These are phyloP conservation scores for Choloepus hoffmanni DNA, from an alignment of 2,113 vertebrate genomes.

Conservation along the genomic window DNA sequence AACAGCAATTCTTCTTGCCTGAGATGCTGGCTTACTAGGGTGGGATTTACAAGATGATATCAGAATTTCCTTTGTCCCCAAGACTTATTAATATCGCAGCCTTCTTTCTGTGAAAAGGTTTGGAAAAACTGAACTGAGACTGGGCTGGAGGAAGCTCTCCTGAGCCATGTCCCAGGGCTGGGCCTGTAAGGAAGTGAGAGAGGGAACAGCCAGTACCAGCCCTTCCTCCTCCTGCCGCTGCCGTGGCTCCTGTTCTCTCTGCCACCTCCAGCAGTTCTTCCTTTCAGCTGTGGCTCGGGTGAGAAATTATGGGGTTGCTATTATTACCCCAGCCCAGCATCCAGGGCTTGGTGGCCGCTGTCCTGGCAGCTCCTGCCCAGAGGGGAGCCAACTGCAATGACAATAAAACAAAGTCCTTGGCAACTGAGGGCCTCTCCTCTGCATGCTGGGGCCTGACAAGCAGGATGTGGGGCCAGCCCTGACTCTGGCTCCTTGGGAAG, in stretches of 20 bases:
- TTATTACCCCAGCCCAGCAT: conserved; percentile 80
- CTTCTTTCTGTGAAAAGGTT: conserved; percentile 80
- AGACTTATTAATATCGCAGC: conserved; percentile 75
- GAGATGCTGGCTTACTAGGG: background rate
- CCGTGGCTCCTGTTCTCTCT: conserved; percentile 77
- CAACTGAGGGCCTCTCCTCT: conserved; percentile 81
- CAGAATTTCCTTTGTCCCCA: conserved; percentile 77
- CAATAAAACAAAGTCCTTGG: conserved; percentile 87
- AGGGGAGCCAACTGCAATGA: conserved; percentile 85
- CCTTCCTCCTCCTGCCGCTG: conserved; percentile 65
- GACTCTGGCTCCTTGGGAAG: conserved; percentile 84
- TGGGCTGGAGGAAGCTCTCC: conserved; percentile 74
- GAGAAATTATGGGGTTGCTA: conserved; percentile 85
- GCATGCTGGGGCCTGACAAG: conserved; percentile 71
- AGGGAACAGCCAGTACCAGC: conserved; percentile 84
- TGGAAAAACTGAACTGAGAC: conserved; percentile 83
- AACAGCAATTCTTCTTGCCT: background rate
- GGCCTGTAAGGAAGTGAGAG: conserved; percentile 80
- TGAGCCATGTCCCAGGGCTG: conserved; percentile 80
- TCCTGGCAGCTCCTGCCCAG: conserved; percentile 79
- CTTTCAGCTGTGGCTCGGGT: conserved; percentile 73
- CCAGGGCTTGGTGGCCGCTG: conserved; percentile 74
- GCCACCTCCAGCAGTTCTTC: conserved; percentile 78
- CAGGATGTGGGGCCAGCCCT: conserved; percentile 67
- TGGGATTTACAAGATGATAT: conserved; percentile 65